Evolutionary conservation across 2,888 invertebrate species (phyloP).

Genomic region (Dicycla oo): DNA sequence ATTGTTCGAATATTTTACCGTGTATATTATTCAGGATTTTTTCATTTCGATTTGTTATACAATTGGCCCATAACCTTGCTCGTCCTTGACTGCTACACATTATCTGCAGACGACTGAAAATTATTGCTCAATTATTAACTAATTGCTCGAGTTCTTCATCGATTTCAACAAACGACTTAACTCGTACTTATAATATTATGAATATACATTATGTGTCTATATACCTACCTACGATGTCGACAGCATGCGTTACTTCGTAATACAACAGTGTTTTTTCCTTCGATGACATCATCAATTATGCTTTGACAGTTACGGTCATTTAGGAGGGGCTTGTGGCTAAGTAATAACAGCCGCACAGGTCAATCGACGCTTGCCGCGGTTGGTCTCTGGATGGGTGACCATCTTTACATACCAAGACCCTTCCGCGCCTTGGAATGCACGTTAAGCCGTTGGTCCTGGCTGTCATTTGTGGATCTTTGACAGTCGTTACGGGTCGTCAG

Average conservation of each 20-base stretch:
- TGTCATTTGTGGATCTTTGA: too few species aligned
- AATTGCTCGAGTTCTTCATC: conserved; percentile 5
- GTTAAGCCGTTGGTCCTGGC: too few species aligned
- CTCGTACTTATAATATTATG: conserved; percentile 9
- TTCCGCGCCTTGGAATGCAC: too few species aligned
- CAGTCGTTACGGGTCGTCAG: too few species aligned
- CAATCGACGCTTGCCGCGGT: too few species aligned
- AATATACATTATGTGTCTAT: not conserved
- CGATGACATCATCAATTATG: conserved; percentile 6
- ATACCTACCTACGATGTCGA: not conserved
- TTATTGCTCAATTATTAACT: conserved; percentile 7
- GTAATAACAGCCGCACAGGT: too few species aligned
- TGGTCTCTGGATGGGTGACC: too few species aligned
- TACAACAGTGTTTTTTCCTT: conserved; percentile 12
- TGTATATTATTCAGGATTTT: not conserved
- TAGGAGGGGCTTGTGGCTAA: too few species aligned
- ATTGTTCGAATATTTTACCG: not conserved
- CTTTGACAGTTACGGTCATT: conserved; percentile 3
- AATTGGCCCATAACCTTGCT: not conserved
- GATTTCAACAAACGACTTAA: not conserved
- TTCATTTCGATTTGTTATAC: not conserved
- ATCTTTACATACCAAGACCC: too few species aligned
- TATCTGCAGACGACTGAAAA: conserved; percentile 8
- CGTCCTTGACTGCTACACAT: not conserved
- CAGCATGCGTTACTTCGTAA: conserved; percentile 9